Evolutionary conservation across 2,888 invertebrate genomes (phyloP).

Genomic region (Acleris laterana): DNA sequence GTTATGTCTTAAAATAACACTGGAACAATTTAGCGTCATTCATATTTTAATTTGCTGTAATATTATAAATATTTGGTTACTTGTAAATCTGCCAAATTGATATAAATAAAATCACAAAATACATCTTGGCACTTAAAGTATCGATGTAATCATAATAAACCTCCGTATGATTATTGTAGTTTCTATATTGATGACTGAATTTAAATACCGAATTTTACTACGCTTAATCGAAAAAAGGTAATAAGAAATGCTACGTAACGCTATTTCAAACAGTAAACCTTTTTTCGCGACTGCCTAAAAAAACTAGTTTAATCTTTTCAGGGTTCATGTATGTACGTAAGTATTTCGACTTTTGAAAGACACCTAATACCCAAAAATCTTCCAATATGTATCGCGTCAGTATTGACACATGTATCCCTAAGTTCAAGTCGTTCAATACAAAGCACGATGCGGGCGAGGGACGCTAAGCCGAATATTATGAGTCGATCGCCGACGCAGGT

Average conservation of each 20-base stretch:
- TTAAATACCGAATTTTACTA: too few species aligned
- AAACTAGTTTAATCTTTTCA: too few species aligned
- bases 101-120: too few species aligned
- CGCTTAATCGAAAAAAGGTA: too few species aligned
- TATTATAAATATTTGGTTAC: neutral
- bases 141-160: too few species aligned
- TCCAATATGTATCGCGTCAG: conserved; percentile 35
- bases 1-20: conserved; percentile 42
- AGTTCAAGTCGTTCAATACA: conserved; percentile 58
- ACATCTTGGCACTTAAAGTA: too few species aligned
- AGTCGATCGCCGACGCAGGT: conserved; percentile 79
- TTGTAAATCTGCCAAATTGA: neutral
- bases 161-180: too few species aligned
- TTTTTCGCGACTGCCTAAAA: too few species aligned
- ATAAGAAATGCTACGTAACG: too few species aligned
- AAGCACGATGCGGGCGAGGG: conserved; percentile 50
- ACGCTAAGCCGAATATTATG: conserved; percentile 85
- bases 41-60: neutral
- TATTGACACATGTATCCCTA: conserved; percentile 46
- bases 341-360: conserved; percentile 34
- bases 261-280: too few species aligned
- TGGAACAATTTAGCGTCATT: conserved; percentile 9
- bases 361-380: conserved; percentile 1
- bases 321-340: neutral
- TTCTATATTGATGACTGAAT: too few species aligned